Conservation (phyloP, 2,888 invertebrate species). For the Andricus curvator region DNA sequence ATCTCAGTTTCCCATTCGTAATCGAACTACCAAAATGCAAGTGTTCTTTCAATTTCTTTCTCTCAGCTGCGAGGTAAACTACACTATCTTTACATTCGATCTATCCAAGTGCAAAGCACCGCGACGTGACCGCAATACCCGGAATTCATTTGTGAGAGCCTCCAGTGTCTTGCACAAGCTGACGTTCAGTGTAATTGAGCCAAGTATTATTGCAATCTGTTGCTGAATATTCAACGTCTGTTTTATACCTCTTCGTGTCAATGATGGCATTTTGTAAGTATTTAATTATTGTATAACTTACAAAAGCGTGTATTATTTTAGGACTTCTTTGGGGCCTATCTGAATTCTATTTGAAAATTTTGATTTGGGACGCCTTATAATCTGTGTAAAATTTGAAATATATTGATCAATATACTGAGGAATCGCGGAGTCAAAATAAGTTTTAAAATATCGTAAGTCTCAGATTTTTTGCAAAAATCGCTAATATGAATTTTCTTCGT, state of each 20-base stretch:
- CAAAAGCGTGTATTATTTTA: not conserved
- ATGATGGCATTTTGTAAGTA: not conserved
- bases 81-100: slow-evolving; percentile 1
- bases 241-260: slow-evolving; percentile 7
- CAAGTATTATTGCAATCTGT: slow-evolving; percentile 7
- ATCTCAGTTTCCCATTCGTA: not conserved
- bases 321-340: too few species aligned
- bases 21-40: not conserved
- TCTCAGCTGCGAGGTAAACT: not conserved
- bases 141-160: not conserved
- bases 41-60: not conserved
- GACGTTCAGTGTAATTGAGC: slow-evolving; percentile 2
- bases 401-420: too few species aligned
- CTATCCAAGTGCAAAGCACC: not conserved
- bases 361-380: too few species aligned
- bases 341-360: too few species aligned
- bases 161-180: slow-evolving; percentile 1
- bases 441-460: too few species aligned
- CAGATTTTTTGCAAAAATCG: too few species aligned
- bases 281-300: not conserved
- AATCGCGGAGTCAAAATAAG: too few species aligned
- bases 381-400: too few species aligned
- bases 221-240: slow-evolving; percentile 2
- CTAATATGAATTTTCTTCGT: too few species aligned
- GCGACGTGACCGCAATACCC: not conserved